These are phyloP conservation scores for Meda fulgida DNA, from an alignment of 2,797 vertebrate species.

Conservation along the genomic window DNA sequence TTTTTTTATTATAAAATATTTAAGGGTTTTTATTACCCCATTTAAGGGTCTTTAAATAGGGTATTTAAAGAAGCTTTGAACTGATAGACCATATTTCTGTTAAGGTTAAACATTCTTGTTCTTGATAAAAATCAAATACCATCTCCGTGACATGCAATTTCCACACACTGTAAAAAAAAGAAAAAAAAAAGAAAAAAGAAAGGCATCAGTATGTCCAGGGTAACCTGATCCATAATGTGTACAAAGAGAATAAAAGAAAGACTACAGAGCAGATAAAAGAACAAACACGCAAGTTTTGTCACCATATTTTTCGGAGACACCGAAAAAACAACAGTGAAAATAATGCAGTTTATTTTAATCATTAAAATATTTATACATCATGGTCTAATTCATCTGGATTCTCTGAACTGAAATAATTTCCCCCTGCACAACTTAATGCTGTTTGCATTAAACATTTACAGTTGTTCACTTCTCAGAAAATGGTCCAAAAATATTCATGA, in stretches of 20 bases:
- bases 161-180: no score
- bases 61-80: not conserved
- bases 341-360: not conserved
- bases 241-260: not conserved
- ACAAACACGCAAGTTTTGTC: not conserved
- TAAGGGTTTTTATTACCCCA: no score
- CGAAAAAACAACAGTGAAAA: not conserved
- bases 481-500: not conserved
- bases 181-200: not conserved
- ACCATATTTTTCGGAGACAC: not conserved
- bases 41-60: not conserved
- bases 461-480: not conserved
- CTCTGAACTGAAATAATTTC: not conserved
- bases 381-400: conserved; percentile 6
- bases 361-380: not conserved
- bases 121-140: not conserved
- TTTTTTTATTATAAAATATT: no score
- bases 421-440: not conserved
- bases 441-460: not conserved
- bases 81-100: not conserved
- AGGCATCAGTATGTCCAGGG: not conserved
- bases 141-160: not conserved
- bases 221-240: not conserved
- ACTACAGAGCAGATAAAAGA: not conserved
- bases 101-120: not conserved